Evolutionary conservation across 1,140 invertebrate genomes (phyloP).

Genomic region (Atta colombica): DNA sequence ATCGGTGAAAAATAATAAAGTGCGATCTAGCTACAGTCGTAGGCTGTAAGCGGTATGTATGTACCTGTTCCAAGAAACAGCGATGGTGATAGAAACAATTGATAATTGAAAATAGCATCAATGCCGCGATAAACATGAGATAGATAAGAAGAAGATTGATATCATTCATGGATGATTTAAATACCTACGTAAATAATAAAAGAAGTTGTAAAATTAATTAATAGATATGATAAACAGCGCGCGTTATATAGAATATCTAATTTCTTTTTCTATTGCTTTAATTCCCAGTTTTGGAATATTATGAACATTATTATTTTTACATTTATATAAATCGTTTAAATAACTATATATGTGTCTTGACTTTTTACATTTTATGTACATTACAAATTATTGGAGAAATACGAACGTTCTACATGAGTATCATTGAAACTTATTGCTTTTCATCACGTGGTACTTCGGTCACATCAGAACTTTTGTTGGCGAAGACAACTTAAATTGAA

Average conservation of each 20-base stretch:
- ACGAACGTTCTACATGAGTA: neutral
- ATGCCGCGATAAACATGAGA: neutral
- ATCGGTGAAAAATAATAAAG: slow-evolving; percentile 80
- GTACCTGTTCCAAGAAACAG: slow-evolving; percentile 21
- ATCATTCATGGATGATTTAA: neutral
- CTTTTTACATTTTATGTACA: neutral
- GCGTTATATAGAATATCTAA: no score
- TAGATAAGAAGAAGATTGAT: neutral
- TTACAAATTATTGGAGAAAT: neutral
- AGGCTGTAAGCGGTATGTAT: slow-evolving; percentile 37
- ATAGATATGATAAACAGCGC: no score
- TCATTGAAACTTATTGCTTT: neutral
- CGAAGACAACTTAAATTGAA: slow-evolving; percentile 12
- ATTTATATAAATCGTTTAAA: neutral
- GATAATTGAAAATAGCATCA: neutral
- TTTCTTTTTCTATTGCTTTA: no score
- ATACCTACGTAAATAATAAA: no score
- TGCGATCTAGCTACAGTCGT: slow-evolving; percentile 53
- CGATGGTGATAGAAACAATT: slow-evolving; percentile 15
- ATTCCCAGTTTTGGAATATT: no score
- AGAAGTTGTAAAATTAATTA: no score
- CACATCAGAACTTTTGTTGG: neutral
- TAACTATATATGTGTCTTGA: no score
- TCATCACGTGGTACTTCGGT: neutral
- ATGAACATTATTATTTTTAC: no score